phyloP scores from a whole-genome alignment of 2,888 invertebrate species.

The Chalcosyrphus nemorum region DNA sequence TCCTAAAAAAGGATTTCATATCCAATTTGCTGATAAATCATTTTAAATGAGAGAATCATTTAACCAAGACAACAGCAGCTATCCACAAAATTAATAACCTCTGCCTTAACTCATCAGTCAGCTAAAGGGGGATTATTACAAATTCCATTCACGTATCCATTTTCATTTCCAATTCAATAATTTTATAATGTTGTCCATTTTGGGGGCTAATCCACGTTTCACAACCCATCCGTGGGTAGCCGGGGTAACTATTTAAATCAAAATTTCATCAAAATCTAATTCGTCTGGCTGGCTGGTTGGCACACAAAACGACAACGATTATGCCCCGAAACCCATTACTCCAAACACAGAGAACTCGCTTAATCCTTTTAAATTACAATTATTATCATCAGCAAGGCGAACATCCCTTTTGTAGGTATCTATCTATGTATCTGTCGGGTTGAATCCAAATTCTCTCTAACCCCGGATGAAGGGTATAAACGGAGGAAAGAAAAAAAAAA shows the following conservation, averaged over 20 bases:
- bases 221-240: neutral
- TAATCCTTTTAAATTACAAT: slow-evolving; percentile 65
- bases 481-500: slow-evolving; percentile 6
- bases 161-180: slow-evolving; percentile 56
- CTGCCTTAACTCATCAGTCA: neutral
- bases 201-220: slow-evolving; percentile 18
- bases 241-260: slow-evolving; percentile 29
- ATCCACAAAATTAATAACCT: slow-evolving; percentile 25
- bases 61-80: neutral
- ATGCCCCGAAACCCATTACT: neutral
- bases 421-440: too few relatives aligned
- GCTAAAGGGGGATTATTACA: slow-evolving; percentile 20
- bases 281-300: neutral
- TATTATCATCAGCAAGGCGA: slow-evolving; percentile 39
- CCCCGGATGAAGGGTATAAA: too few relatives aligned
- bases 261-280: slow-evolving; percentile 49
- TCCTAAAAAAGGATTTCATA: too few relatives aligned
- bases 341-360: slow-evolving; percentile 1
- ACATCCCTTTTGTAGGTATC: slow-evolving; percentile 14
- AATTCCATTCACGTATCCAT: slow-evolving; percentile 46
- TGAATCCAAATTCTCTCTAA: slow-evolving; percentile 38
- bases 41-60: neutral
- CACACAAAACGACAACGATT: neutral
- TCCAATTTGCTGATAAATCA: neutral
- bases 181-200: slow-evolving; percentile 39